Evolutionary conservation across 1,140 invertebrate genomes (phyloP).

Genomic region (Rhopalosiphum maidis): DNA sequence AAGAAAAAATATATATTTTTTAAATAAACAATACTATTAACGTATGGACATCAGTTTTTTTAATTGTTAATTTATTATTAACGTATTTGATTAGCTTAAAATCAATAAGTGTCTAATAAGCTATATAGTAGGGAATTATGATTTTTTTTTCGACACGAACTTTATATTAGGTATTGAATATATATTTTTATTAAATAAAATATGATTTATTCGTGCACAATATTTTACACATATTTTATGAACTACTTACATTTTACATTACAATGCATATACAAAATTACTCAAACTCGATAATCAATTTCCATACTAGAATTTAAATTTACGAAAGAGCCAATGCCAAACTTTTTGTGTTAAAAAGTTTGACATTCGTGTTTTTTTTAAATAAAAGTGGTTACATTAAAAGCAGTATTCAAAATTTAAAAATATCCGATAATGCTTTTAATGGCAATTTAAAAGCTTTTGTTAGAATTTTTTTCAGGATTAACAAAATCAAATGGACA

Average conservation of each 20-base stretch:
- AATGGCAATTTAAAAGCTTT: neutral
- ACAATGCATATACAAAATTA: neutral
- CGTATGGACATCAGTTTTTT: neutral
- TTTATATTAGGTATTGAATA: neutral
- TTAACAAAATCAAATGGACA: neutral
- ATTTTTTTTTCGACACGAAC: neutral
- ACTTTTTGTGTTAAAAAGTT: neutral
- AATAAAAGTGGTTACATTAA: neutral
- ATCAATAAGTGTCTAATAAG: neutral
- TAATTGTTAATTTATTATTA: no score
- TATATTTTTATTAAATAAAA: neutral
- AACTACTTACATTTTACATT: neutral
- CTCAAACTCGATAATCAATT: neutral
- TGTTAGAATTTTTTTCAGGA: neutral
- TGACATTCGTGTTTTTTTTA: neutral
- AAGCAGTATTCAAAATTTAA: neutral
- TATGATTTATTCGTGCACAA: neutral
- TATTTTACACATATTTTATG: neutral
- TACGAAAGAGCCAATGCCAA: neutral
- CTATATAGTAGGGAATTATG: neutral
- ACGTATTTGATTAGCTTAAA: neutral
- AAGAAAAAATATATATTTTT: neutral
- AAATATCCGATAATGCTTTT: neutral
- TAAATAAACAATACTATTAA: neutral
- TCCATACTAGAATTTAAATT: neutral